Base-by-base conservation (phyloP, 2,113 vertebrate species). In the Neotragus moschatus region DNA sequence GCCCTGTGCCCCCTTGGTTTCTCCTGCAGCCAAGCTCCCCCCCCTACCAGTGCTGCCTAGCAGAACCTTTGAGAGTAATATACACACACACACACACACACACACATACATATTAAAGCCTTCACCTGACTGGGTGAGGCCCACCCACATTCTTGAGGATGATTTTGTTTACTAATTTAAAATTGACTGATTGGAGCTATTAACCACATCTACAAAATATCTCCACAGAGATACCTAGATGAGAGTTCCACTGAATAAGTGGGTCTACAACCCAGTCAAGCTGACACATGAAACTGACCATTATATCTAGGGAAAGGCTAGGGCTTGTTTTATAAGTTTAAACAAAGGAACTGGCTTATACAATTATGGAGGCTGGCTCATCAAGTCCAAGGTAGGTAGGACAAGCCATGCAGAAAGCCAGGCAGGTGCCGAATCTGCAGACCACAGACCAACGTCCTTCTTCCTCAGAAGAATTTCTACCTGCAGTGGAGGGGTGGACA, bases 81-180 rank as follows among this genome's bases (percentile, higher is more conserved):
- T 14, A 16, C 0, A 28, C 73, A 75, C 12, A 56, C 55, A 25
- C 55, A 25, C 12, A 39, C 70, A 70, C 66, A 51, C 51, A 17
- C 51, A 21, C 9, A 36, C 25, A 45, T 14, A 30, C 14, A 17
- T 9, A 11, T 82, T 23, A 70, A 33, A 26, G 10, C 10, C 45
- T 77, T 86, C 28, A 88, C 82, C 7, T 19, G 30, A 60, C 26
- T 53, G n/a, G 39, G 30, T 16, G 3, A 89, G 43, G 12, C 25
- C 53, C 51, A 55, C 36, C 9, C 26, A 61, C 56, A 14, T 70
- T 25, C 80, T 25, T 5, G 4, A 49, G 70, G 30, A 63, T 49
- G 11, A 60, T 66, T 28, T 94, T 45, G 75, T 87, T 84, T 53
- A 43, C 49, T 94, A 55, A 87, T 43, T 90, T 61, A 79, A 82